A percentile compares a stretch with the other conserved stretches of the same genome.
Evolutionary conservation across 2,888 invertebrate species (phyloP).

Genomic region (Dryadula phaetusa): DNA sequence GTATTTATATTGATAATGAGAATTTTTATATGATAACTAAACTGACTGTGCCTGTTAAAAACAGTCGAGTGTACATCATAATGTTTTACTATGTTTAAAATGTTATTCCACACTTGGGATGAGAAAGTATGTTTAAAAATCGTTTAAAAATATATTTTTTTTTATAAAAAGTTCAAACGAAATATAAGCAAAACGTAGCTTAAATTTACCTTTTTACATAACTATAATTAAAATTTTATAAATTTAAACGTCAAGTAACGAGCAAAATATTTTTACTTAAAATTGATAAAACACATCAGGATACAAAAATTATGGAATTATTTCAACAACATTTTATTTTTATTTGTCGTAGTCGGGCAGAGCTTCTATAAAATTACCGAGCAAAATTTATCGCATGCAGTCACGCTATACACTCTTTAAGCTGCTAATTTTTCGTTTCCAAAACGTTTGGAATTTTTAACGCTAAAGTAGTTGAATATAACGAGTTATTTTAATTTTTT

Average conservation of each 20-base stretch:
- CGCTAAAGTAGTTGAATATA: neutral
- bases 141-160: no score
- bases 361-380: slow-evolving; percentile 33
- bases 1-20: no score
- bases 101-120: no score
- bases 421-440: slow-evolving; percentile 24
- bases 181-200: no score
- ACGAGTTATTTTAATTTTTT: neutral
- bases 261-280: neutral
- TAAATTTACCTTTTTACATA: neutral
- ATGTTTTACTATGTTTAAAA: no score
- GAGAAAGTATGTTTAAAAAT: no score
- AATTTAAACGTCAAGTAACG: neutral
- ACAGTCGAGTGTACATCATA: no score
- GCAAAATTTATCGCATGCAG: slow-evolving; percentile 35
- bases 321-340: slow-evolving; percentile 27
- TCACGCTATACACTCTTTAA: slow-evolving; percentile 39
- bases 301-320: slow-evolving; percentile 16
- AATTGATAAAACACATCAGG: slow-evolving; percentile 8
- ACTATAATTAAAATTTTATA: neutral
- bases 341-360: slow-evolving; percentile 18
- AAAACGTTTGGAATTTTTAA: slow-evolving; percentile 20
- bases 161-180: no score
- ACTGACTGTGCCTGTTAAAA: no score
- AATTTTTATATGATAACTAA: no score